phyloP scores from a whole-genome alignment of 1,140 invertebrate genomes.

The Phymastichus coffea region DNA sequence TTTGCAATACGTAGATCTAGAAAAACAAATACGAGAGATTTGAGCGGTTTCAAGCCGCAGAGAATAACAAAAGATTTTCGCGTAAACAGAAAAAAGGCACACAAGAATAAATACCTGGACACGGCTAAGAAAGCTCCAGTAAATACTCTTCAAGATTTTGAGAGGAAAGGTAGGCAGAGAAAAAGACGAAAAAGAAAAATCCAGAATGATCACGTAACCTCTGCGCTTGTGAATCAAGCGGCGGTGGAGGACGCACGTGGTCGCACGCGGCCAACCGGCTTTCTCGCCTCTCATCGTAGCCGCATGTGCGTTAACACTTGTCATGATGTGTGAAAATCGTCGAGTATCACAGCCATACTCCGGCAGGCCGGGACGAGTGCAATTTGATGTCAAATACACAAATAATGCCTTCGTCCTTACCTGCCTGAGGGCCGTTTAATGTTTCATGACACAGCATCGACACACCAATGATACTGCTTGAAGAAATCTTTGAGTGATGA shows the following conservation, averaged over 20 bases:
- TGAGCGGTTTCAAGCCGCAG: too few relatives aligned
- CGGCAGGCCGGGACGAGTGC: constrained; percentile 57
- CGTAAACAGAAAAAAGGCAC: too few relatives aligned
- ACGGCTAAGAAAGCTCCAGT: too few relatives aligned
- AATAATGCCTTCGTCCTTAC: constrained; percentile 52
- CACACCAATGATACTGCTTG: background rate
- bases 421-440: constrained; percentile 37
- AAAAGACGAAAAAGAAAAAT: background rate
- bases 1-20: too few relatives aligned
- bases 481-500: constrained; percentile 12
- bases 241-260: too few relatives aligned
- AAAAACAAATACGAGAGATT: too few relatives aligned
- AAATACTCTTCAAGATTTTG: too few relatives aligned
- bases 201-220: background rate
- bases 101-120: too few relatives aligned
- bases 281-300: too few relatives aligned
- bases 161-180: background rate
- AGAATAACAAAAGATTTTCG: too few relatives aligned
- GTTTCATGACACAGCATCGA: background rate
- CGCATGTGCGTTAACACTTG: background rate
- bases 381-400: constrained; percentile 52
- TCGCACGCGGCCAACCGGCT: too few relatives aligned
- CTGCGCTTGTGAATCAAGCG: too few relatives aligned
- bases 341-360: constrained; percentile 17
- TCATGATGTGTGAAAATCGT: background rate